phyloP scores from a whole-genome alignment of 2,797 vertebrate genomes.

The Accipiter superciliosus region DNA sequence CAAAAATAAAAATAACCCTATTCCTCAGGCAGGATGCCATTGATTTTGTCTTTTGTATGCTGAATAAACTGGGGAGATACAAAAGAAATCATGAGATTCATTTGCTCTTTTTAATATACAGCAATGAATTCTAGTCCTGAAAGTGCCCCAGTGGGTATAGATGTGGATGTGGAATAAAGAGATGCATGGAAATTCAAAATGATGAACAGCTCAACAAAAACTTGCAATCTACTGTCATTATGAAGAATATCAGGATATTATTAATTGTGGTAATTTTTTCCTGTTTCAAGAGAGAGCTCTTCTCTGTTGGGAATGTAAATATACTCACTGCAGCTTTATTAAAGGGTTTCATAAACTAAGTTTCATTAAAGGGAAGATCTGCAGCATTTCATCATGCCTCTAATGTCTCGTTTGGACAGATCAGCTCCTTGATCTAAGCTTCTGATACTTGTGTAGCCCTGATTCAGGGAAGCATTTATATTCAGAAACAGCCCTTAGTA shows the following conservation, averaged over 20 bases:
- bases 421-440: conserved; percentile 50
- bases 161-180: conserved; percentile 39
- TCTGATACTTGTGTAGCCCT: conserved; percentile 16
- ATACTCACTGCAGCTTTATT: conserved; percentile 58
- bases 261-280: conserved; percentile 62
- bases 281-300: conserved; percentile 48
- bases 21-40: background rate
- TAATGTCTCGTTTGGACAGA: conserved; percentile 34
- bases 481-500: conserved; percentile 26
- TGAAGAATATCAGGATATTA: conserved; percentile 57
- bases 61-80: conserved; percentile 42
- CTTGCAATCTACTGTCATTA: conserved; percentile 23
- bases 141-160: conserved; percentile 36
- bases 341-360: conserved; percentile 66
- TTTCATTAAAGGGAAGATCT: conserved; percentile 53
- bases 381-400: conserved; percentile 35
- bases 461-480: conserved; percentile 27
- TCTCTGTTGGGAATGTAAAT: conserved; percentile 60
- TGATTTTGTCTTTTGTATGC: conserved; percentile 50
- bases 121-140: conserved; percentile 54
- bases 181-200: conserved; percentile 56
- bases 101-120: conserved; percentile 66
- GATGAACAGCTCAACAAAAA: conserved; percentile 47
- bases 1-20: conserved; percentile 22
- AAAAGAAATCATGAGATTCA: conserved; percentile 69